Percentiles rank a stretch among this genome's conserved stretches.
phyloP scores from a whole-genome alignment of 1,140 invertebrate species.

The Dysdera silvatica region DNA sequence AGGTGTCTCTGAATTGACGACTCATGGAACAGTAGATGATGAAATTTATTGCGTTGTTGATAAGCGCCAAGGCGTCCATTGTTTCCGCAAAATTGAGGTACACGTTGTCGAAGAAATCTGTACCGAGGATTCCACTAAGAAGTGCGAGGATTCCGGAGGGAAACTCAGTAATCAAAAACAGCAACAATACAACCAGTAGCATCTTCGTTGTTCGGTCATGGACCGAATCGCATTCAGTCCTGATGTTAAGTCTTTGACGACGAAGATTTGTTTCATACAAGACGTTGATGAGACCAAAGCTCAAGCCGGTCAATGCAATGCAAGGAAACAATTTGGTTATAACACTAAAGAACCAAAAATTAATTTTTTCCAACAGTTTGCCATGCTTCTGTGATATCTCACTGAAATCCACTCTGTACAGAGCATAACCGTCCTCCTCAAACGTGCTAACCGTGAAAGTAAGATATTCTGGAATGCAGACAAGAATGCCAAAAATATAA shows the following conservation, averaged over 20 bases:
- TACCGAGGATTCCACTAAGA: constrained; percentile 60
- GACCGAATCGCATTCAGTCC: constrained; percentile 10
- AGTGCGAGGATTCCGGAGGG: constrained; percentile 76
- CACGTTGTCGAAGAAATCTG: constrained; percentile 64
- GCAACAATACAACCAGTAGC: constrained; percentile 68
- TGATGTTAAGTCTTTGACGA: constrained; percentile 39
- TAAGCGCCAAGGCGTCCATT: constrained; percentile 81
- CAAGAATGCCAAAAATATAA: constrained; percentile 61
- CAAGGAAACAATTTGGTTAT: constrained; percentile 78
- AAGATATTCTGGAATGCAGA: constrained; percentile 54
- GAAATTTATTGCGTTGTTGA: constrained; percentile 89
- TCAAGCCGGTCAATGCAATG: constrained; percentile 68
- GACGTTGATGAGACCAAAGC: constrained; percentile 61
- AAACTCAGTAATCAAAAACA: constrained; percentile 50
- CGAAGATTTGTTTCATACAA: constrained; percentile 54
- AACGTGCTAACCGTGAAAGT: constrained; percentile 25
- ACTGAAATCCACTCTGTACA: constrained; percentile 52
- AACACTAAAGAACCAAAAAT: constrained; percentile 80
- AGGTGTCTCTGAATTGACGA: constrained; percentile 81
- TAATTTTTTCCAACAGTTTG: constrained; percentile 55
- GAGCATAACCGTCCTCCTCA: background rate
- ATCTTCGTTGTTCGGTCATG: constrained; percentile 76
- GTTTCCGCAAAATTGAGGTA: constrained; percentile 61
- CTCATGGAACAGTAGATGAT: constrained; percentile 92
- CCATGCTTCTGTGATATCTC: constrained; percentile 52